These are phyloP conservation scores for Aix galericulata DNA, from an alignment of 2,113 vertebrate genomes.

Conservation along the genomic window DNA sequence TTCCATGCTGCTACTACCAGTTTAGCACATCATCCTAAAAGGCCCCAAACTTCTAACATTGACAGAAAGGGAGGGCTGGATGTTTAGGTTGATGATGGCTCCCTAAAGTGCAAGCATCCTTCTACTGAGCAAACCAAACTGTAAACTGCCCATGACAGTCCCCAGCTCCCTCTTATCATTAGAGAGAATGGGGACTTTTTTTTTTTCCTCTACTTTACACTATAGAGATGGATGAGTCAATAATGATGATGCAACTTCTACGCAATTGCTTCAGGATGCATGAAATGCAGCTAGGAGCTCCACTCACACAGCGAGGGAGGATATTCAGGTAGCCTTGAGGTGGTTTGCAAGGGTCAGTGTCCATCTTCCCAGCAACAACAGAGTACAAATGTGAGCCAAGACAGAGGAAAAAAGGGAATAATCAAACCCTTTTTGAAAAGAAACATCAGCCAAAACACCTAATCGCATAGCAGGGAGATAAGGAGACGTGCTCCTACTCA, in stretches of 20 bases:
- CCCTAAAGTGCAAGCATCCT: not conserved
- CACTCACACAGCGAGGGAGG: not conserved
- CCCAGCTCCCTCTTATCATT: not conserved
- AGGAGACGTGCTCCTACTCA: not conserved
- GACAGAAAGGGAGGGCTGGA: not conserved
- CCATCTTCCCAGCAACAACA: not conserved
- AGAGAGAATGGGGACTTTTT: not conserved
- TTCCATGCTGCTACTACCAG: not conserved
- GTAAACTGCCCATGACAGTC: not conserved
- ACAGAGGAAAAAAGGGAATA: not conserved
- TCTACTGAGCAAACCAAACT: not conserved
- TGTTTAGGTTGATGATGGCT: not conserved
- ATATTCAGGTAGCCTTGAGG: not conserved
- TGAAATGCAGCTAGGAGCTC: conserved; percentile 44
- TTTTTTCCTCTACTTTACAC: not conserved
- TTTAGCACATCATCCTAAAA: not conserved
- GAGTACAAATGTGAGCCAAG: not conserved
- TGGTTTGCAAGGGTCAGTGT: not conserved
- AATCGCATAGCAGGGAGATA: not conserved
- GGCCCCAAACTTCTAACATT: not conserved
- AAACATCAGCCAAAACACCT: not conserved
- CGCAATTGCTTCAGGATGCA: conserved; percentile 40
- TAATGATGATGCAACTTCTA: not conserved
- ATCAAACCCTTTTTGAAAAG: not conserved
- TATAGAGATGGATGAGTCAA: conserved; percentile 18